phyloP scores from a whole-genome alignment of 2,113 vertebrate genomes.

The Crotalus tigris region DNA sequence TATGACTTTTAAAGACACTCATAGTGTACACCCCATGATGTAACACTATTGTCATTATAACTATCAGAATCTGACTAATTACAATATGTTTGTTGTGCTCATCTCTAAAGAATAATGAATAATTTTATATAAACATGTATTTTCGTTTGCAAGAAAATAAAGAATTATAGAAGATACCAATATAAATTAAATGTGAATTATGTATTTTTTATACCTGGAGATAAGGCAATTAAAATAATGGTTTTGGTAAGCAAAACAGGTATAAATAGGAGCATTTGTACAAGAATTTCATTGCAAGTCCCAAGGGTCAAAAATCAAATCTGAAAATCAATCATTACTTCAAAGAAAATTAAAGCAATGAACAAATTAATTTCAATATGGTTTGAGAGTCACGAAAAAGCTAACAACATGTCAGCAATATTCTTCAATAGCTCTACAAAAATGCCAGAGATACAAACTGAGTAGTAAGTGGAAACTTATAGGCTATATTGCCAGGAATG shows the following conservation, averaged over 20 bases:
- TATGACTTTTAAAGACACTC: neutral
- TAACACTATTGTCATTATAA: constrained; percentile 1
- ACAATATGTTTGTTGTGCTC: constrained; percentile 23
- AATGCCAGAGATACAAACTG: neutral
- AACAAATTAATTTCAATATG: neutral
- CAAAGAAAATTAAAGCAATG: neutral
- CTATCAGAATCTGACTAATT: constrained; percentile 32
- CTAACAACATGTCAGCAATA: constrained; percentile 24
- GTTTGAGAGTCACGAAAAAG: constrained; percentile 18
- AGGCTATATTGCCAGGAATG: neutral
- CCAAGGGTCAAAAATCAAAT: constrained; percentile 41
- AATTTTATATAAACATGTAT: constrained; percentile 26
- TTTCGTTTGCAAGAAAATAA: neutral
- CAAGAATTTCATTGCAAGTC: neutral
- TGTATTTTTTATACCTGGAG: constrained; percentile 4
- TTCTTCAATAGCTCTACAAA: neutral
- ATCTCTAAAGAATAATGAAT: neutral
- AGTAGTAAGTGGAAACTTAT: neutral
- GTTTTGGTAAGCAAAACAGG: neutral
- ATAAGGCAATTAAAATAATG: neutral
- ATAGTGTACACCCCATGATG: neutral
- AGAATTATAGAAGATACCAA: constrained; percentile 5
- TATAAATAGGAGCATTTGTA: neutral
- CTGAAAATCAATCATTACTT: constrained; percentile 40
- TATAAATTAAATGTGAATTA: constrained; percentile 24